These are phyloP conservation scores for Metridium senile DNA, from an alignment of 92 coral and sea anemone genomes.

Conservation along the genomic window DNA sequence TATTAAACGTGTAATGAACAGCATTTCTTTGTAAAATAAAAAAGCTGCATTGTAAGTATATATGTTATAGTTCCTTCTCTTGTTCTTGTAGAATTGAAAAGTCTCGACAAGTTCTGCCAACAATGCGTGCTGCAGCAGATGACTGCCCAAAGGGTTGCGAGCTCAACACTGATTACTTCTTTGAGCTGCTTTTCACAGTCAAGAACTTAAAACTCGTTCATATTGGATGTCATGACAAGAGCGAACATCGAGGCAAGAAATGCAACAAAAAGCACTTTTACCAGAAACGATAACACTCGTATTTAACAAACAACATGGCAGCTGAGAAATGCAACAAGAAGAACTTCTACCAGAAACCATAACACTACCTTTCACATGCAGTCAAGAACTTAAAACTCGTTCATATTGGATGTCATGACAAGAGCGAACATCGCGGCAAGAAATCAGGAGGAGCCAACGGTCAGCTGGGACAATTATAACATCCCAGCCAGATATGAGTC, in stretches of 20 bases:
- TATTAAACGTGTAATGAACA: no score
- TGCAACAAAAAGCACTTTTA: conserved; percentile 65
- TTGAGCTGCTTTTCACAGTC: conserved; percentile 79
- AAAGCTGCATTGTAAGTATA: no score
- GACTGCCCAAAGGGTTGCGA: conserved; percentile 73
- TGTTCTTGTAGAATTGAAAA: conserved; percentile 83
- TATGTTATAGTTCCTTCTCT: no score
- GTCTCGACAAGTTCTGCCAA: conserved; percentile 86
- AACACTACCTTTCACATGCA: conserved; percentile 92
- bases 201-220: conserved; percentile 91
- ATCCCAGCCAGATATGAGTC: no score
- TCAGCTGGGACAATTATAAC: no score
- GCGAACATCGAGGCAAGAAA: conserved; percentile 76
- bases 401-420: conserved; percentile 90
- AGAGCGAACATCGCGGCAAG: conserved; percentile 84
- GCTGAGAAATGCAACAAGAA: no score
- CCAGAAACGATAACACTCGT: conserved; percentile 10
- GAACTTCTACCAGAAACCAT: no score
- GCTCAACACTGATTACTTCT: conserved; percentile 90
- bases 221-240: conserved; percentile 90
- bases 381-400: conserved; percentile 86
- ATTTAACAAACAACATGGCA: no score
- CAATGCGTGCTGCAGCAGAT: conserved; percentile 70
- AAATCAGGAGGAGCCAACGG: no score
- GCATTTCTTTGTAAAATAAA: no score